Conservation (phyloP, 1,140 invertebrate species). For the Mya arenaria region DNA sequence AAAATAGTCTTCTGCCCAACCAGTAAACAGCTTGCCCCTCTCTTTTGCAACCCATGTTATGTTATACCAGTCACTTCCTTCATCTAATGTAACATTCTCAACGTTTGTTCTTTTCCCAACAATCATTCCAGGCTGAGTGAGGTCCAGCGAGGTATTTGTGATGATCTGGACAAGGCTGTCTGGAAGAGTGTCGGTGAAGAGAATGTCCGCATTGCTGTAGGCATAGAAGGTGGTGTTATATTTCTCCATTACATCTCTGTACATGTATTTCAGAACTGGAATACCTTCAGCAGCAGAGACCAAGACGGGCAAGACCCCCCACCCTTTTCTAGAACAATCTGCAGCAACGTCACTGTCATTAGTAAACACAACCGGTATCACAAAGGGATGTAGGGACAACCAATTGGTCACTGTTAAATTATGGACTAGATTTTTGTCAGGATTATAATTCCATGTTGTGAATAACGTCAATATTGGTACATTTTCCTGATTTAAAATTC, state of each 20-base stretch:
- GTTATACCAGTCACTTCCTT: constrained; percentile 51
- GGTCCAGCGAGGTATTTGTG: constrained; percentile 11
- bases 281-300: constrained; percentile 53
- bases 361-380: constrained; percentile 60
- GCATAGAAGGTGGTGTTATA: constrained; percentile 61
- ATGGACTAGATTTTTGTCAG: constrained; percentile 55
- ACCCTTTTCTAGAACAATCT: constrained; percentile 39
- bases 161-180: constrained; percentile 49
- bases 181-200: constrained; percentile 59
- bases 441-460: constrained; percentile 53
- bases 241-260: constrained; percentile 50
- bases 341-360: constrained; percentile 36
- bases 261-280: constrained; percentile 68
- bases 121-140: constrained; percentile 52
- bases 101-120: constrained; percentile 63
- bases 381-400: constrained; percentile 54
- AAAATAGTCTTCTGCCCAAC: constrained; percentile 69
- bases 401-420: constrained; percentile 65
- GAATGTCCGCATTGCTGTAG: constrained; percentile 65
- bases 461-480: constrained; percentile 59
- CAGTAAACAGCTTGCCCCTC: constrained; percentile 59
- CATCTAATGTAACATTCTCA: constrained; percentile 54
- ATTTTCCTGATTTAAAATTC: constrained; percentile 3
- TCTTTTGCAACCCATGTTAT: constrained; percentile 45
- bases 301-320: constrained; percentile 44